These are phyloP conservation scores for Amazona vittata DNA, from an alignment of 2,113 vertebrate species.

Conservation along the genomic window DNA sequence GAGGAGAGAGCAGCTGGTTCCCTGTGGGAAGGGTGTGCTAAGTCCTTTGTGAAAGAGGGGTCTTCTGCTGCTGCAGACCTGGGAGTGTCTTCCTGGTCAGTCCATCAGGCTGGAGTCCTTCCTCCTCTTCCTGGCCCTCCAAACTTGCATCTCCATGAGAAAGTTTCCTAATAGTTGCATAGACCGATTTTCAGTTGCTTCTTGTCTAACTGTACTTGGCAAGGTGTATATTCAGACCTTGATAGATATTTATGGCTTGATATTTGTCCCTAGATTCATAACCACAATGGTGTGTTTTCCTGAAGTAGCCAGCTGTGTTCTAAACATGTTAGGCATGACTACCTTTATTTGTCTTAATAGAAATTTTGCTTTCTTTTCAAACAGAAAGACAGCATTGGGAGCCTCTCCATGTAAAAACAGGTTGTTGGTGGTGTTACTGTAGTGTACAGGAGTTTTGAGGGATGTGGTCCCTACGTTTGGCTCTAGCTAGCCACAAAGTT, in stretches of 20 bases:
- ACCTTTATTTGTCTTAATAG: not conserved
- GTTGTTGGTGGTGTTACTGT: not conserved
- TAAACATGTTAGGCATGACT: not conserved
- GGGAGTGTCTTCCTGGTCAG: not conserved
- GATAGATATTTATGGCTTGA: not conserved
- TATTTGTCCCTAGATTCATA: not conserved
- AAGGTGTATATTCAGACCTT: not conserved
- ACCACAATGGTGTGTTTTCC: not conserved
- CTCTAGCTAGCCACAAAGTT: not conserved
- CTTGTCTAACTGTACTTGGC: not conserved
- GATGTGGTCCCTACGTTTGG: not conserved
- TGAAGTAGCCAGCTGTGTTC: not conserved
- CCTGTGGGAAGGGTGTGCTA: not conserved
- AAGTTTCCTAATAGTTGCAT: not conserved
- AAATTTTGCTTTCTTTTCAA: not conserved
- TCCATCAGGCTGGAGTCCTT: not conserved
- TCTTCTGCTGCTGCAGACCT: not conserved
- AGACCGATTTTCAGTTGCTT: not conserved
- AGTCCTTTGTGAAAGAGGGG: not conserved
- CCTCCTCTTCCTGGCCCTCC: not conserved
- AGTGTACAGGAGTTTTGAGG: not conserved
- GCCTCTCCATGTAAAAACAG: not conserved
- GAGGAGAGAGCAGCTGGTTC: not conserved
- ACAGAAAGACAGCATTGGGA: not conserved
- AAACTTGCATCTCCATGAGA: not conserved